Conservation (phyloP, 1,140 invertebrate genomes). For the Macrocentrus cingulum region DNA sequence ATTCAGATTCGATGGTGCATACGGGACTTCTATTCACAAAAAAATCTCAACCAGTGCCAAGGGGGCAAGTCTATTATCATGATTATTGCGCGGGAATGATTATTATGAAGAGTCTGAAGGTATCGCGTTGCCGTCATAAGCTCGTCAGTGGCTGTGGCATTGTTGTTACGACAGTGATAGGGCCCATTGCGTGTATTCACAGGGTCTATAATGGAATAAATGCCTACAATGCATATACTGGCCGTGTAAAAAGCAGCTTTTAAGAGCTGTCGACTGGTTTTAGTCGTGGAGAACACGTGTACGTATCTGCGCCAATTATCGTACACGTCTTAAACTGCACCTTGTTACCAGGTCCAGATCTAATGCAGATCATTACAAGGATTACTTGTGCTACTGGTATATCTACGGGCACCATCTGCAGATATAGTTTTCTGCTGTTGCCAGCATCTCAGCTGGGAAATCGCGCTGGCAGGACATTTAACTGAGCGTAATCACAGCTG, state of each 20-base stretch:
- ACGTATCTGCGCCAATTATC: not conserved
- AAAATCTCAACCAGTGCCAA: not conserved
- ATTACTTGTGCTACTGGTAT: not conserved
- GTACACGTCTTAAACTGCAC: not conserved
- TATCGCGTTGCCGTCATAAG: slow-evolving; percentile 50
- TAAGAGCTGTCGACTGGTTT: slow-evolving; percentile 1
- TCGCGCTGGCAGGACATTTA: slow-evolving; percentile 16
- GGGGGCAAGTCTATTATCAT: slow-evolving; percentile 27
- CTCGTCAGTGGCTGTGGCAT: slow-evolving; percentile 43
- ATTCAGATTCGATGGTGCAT: slow-evolving; percentile 47
- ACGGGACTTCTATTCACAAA: slow-evolving; percentile 29
- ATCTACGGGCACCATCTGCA: slow-evolving; percentile 9
- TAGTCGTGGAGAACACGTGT: too few relatives aligned
- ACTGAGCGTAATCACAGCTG: slow-evolving; percentile 23
- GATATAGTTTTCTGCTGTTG: not conserved
- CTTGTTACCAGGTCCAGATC: too few relatives aligned
- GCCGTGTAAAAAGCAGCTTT: slow-evolving; percentile 11
- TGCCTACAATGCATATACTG: slow-evolving; percentile 37
- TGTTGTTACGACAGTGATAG: slow-evolving; percentile 50
- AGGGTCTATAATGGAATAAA: slow-evolving; percentile 42
- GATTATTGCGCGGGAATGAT: slow-evolving; percentile 29
- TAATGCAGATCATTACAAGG: not conserved
- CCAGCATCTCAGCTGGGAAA: slow-evolving; percentile 13
- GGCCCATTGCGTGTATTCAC: slow-evolving; percentile 46
- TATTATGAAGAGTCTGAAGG: slow-evolving; percentile 38